Conservation (phyloP, 2,888 invertebrate genomes). For the Eucera pruinosa region DNA sequence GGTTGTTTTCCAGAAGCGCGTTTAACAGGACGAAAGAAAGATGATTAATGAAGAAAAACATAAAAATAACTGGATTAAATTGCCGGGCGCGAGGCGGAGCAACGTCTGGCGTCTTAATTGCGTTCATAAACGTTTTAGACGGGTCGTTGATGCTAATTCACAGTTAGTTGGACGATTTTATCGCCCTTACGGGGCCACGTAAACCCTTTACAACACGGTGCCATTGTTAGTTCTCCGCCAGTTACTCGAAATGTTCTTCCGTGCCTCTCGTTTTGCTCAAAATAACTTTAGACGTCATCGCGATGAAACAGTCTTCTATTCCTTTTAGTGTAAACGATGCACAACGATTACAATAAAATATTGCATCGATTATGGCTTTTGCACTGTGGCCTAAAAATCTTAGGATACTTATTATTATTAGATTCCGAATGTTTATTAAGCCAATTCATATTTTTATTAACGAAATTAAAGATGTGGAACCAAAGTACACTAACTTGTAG, state of each 20-base stretch:
- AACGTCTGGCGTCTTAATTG: slow-evolving; percentile 80
- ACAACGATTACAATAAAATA: too few species aligned
- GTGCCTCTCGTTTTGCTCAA: slow-evolving; percentile 25
- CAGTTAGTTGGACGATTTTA: slow-evolving; percentile 52
- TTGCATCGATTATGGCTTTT: too few species aligned
- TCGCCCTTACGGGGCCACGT: slow-evolving; percentile 43
- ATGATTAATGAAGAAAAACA: slow-evolving; percentile 46
- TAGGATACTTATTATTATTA: too few species aligned
- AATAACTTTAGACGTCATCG: slow-evolving; percentile 54
- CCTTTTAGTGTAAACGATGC: slow-evolving; percentile 33
- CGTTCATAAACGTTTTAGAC: slow-evolving; percentile 72
- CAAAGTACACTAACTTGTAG: too few species aligned
- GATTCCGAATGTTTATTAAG: too few species aligned
- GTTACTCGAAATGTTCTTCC: slow-evolving; percentile 36
- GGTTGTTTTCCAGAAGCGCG: slow-evolving; percentile 23
- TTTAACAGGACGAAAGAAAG: slow-evolving; percentile 44
- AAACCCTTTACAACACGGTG: slow-evolving; percentile 20
- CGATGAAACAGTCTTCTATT: slow-evolving; percentile 39
- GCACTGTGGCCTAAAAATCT: too few species aligned
- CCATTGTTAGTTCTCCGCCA: slow-evolving; percentile 48
- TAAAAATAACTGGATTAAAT: slow-evolving; percentile 73
- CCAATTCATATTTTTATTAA: too few species aligned
- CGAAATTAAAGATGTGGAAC: too few species aligned
- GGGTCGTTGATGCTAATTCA: slow-evolving; percentile 56
- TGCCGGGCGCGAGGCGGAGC: slow-evolving; percentile 71